Percentiles rank a stretch among this genome's conserved stretches.
Evolutionary conservation across 2,113 vertebrate species (phyloP).

Genomic region (Urocolius indicus): DNA sequence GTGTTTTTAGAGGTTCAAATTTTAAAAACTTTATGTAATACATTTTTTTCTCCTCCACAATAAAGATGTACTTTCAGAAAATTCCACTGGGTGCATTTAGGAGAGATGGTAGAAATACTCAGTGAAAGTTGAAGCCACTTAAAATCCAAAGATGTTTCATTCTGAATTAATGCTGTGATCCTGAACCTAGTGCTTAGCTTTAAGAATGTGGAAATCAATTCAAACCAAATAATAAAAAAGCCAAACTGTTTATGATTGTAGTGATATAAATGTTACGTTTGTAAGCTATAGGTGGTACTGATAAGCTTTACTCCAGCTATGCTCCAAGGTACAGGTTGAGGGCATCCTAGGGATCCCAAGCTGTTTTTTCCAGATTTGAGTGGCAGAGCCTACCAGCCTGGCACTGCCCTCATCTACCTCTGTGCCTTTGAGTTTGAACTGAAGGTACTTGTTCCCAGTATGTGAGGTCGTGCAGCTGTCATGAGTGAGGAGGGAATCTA

Average conservation of each 20-base stretch:
- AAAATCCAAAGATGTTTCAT: not conserved
- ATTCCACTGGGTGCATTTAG: constrained; percentile 44
- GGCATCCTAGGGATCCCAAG: too few species aligned
- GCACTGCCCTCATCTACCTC: too few species aligned
- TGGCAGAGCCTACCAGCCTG: not conserved
- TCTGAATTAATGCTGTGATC: not conserved
- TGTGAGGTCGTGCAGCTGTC: accelerated
- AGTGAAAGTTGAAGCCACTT: constrained; percentile 5
- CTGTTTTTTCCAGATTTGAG: not conserved
- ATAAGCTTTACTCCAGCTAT: not conserved
- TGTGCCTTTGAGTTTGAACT: not conserved
- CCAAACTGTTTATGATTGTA: not conserved
- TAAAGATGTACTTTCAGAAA: constrained; percentile 14
- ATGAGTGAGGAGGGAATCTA: accelerated
- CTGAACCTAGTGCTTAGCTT: not conserved
- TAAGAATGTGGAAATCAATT: not conserved
- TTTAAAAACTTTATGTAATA: not conserved
- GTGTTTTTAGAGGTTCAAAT: not conserved
- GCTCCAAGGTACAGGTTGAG: accelerated
- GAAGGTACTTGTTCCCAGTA: not conserved
- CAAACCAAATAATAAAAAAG: not conserved
- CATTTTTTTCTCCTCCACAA: not conserved
- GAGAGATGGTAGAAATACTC: not conserved
- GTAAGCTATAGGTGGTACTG: accelerated
- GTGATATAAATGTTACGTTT: not conserved